phyloP scores from a whole-genome alignment of 2,113 vertebrate species.

The Cepphus grylle region DNA sequence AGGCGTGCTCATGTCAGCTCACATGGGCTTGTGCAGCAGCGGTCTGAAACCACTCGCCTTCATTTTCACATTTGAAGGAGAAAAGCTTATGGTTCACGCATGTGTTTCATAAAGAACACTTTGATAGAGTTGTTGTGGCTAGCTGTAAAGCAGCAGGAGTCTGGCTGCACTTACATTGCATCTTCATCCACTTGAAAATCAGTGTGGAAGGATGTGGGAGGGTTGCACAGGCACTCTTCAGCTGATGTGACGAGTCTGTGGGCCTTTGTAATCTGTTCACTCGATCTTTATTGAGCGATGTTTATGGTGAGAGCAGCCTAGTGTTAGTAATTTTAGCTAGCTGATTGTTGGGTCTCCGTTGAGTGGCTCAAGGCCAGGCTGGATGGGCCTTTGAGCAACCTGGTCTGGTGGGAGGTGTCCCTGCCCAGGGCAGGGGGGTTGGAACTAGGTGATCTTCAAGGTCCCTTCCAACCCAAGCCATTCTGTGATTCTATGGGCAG shows the following conservation, averaged over 20 bases:
- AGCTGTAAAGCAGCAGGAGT: background rate
- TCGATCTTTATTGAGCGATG: background rate
- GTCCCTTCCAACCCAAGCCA: background rate
- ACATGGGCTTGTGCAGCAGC: background rate
- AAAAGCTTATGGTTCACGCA: background rate
- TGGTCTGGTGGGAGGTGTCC: background rate
- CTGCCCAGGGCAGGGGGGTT: background rate
- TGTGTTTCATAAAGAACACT: background rate
- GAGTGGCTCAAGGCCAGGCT: background rate
- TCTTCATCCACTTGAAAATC: background rate
- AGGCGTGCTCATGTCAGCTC: background rate
- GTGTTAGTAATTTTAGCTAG: background rate
- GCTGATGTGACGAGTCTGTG: background rate
- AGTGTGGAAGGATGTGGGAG: background rate
- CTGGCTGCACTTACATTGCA: background rate
- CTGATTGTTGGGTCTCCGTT: fast-evolving
- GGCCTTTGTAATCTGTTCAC: background rate
- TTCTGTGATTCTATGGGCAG: background rate
- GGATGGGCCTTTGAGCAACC: background rate
- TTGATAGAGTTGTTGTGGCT: background rate
- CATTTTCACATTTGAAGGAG: background rate
- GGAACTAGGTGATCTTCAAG: background rate
- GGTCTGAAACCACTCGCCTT: background rate
- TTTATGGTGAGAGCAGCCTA: background rate
- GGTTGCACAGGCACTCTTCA: fast-evolving